Base-by-base conservation (phyloP, 2,113 vertebrate genomes). In the Phasianus colchicus region DNA sequence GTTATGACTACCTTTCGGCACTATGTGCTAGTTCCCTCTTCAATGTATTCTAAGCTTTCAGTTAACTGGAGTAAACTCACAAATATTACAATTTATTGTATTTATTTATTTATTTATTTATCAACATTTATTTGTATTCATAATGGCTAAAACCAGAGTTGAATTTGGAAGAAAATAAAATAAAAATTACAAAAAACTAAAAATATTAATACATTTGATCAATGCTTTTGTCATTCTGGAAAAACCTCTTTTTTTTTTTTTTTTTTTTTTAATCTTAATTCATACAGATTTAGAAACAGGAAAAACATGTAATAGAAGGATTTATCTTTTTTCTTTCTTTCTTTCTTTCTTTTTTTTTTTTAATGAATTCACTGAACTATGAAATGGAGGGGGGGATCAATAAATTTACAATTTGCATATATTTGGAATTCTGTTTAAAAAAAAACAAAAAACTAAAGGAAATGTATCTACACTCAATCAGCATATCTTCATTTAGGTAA, bases 301-400 rank as follows among this genome's bases (percentile, higher is more conserved):
- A 43, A 5, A 57, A 2, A 40, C 52, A 60, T 55, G 5, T 15
- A 43, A 64, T 7, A 38, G 16, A 47, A 47, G 9, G 9, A 2
- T 20, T 47, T 47, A 20, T 47, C 4, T 47, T 47, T 47, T 47
- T 47, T 45, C 6, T 42, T 43, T 43, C 3, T 43, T 43, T 36
- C 8, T 36, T 36, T 8, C 36, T 36, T 36, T 6, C 36, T 36
- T 36, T 38, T 38, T 47, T 19, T 47, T 47, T 43, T 43, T 20
- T 4, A 47, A 47, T 22, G 19, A 36, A 11, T 40, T 80, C 6
- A 40, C 69, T 11, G 45, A 11, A 64, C 5, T 2, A 66, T 13
- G 2, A 22, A 48, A 38, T 63, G 65, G 64, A 29, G 2, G 2
- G 2, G 22, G 5, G 5, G 3, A 50, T 2, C 4, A 66, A 19